Percentiles rank a stretch among this genome's conserved stretches.
phyloP scores from a whole-genome alignment of 2,113 vertebrate species.

The Nyctereutes procyonoides region DNA sequence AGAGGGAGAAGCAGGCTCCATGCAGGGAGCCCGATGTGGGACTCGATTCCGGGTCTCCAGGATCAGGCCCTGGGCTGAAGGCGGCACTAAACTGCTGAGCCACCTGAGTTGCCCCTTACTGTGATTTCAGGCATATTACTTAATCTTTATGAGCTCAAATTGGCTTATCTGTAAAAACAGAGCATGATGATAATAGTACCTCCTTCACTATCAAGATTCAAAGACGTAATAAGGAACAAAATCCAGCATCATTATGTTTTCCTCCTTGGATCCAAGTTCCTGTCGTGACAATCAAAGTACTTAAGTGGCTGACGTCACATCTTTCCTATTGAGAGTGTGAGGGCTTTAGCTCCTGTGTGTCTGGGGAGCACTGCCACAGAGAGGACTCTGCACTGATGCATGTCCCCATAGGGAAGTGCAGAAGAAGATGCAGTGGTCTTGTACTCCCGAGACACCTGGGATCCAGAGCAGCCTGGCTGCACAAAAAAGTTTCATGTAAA shows the following conservation, averaged over 20 bases:
- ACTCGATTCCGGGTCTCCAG: too few species aligned
- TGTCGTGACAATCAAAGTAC: background rate
- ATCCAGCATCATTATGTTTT: background rate
- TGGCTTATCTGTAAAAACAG: background rate
- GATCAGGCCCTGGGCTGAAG: too few species aligned
- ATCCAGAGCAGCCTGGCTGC: constrained; percentile 44
- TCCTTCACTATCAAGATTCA: background rate
- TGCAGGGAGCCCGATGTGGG: too few species aligned
- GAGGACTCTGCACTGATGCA: background rate
- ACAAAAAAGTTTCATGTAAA: constrained; percentile 69
- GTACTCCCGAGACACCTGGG: background rate
- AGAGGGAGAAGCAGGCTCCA: too few species aligned
- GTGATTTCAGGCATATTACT: background rate
- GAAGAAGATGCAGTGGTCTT: background rate
- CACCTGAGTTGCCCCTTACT: background rate
- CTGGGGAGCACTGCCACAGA: background rate
- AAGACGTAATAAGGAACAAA: background rate
- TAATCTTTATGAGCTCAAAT: background rate
- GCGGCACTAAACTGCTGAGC: too few species aligned
- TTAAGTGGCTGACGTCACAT: background rate
- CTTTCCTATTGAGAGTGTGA: background rate
- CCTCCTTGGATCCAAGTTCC: background rate
- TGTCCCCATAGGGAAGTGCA: background rate
- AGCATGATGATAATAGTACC: background rate
- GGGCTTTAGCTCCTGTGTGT: background rate